phyloP scores from a whole-genome alignment of 2,888 invertebrate species.

The Pycnomerus fuliginosus region DNA sequence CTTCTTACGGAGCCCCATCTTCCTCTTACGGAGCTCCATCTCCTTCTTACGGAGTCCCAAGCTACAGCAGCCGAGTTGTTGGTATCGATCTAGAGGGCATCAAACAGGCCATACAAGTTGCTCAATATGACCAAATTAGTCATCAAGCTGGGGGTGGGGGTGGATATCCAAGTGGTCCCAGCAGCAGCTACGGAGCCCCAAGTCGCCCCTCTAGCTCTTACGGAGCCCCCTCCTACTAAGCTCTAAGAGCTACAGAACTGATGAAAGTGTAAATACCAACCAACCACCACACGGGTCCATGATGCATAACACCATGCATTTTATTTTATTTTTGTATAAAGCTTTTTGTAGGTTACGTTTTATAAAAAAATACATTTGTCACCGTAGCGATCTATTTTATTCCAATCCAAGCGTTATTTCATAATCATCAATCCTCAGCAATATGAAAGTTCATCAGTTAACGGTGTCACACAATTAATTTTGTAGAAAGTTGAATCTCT shows the following conservation, averaged over 20 bases:
- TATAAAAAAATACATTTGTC: conserved; percentile 57
- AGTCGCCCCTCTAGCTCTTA: conserved; percentile 68
- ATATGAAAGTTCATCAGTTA: too few relatives aligned
- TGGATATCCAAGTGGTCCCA: conserved; percentile 55
- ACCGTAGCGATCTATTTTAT: conserved; percentile 45
- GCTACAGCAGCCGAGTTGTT: conserved; percentile 65
- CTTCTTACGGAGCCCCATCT: conserved; percentile 59
- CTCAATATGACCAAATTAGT: conserved; percentile 74
- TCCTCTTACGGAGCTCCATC: conserved; percentile 69
- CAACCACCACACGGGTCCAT: conserved; percentile 44
- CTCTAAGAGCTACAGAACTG: conserved; percentile 37
- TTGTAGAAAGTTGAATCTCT: too few relatives aligned
- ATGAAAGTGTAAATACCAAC: conserved; percentile 32
- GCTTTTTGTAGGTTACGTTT: conserved; percentile 54
- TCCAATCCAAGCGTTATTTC: too few relatives aligned
- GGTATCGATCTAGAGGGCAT: conserved; percentile 84
- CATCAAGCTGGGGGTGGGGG: conserved; percentile 49
- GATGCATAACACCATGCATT: conserved; percentile 47
- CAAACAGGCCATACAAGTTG: conserved; percentile 84
- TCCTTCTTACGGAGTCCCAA: conserved; percentile 65
- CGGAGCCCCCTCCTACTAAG: conserved; percentile 59
- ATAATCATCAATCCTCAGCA: too few relatives aligned
- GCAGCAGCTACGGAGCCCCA: conserved; percentile 55
- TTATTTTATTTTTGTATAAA: conserved; percentile 54
- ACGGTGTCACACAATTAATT: too few relatives aligned